These are phyloP conservation scores for Hydriomena furcata DNA, from an alignment of 2,888 invertebrate genomes.

Conservation along the genomic window DNA sequence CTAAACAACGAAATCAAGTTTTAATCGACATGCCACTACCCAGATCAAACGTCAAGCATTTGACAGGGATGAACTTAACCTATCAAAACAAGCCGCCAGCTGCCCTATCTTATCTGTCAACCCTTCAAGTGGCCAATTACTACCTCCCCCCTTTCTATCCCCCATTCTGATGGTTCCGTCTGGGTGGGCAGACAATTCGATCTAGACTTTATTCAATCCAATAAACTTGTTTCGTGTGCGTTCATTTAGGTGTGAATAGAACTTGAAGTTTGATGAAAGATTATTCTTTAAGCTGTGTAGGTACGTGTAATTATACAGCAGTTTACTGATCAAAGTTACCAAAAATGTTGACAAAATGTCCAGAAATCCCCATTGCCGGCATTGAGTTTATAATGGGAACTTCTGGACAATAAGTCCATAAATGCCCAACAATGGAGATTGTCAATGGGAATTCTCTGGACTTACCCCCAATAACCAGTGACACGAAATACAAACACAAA, in stretches of 20 bases:
- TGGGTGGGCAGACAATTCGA: constrained; percentile 5
- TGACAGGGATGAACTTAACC: constrained; percentile 12
- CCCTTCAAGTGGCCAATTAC: constrained; percentile 23
- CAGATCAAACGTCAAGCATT: constrained; percentile 19
- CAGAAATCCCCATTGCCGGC: no score
- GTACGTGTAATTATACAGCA: no score
- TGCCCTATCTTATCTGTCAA: constrained; percentile 22
- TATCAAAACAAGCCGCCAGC: constrained; percentile 20
- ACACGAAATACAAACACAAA: background rate
- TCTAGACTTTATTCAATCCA: constrained; percentile 12
- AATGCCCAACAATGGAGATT: no score
- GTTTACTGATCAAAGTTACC: no score
- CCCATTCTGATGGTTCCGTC: background rate
- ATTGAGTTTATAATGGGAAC: no score
- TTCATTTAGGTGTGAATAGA: background rate
- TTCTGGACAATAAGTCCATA: no score
- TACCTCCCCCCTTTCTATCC: constrained; percentile 8
- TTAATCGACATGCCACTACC: constrained; percentile 12
- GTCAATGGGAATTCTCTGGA: no score
- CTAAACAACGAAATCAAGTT: constrained; percentile 3
- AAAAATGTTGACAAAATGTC: no score
- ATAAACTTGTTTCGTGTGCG: background rate
- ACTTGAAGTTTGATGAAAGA: background rate
- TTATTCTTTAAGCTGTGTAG: background rate
- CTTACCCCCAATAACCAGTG: no score